These are phyloP conservation scores for Rhynchomys soricoides DNA, from an alignment of 2,113 vertebrate species.

Conservation along the genomic window DNA sequence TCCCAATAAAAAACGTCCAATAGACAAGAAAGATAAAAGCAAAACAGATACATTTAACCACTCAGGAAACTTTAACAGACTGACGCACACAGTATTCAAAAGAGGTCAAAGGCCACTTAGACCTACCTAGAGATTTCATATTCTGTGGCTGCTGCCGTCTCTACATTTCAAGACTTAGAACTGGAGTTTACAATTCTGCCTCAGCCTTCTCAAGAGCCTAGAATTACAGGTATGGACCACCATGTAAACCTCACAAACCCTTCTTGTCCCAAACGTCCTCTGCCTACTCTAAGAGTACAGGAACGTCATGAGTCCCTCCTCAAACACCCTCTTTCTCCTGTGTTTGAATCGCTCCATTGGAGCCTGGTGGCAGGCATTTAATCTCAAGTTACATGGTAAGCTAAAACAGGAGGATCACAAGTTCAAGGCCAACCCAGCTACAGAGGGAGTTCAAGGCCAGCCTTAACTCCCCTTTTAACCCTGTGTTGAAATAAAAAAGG, in stretches of 20 bases:
- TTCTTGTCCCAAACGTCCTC: background rate
- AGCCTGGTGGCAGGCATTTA: background rate
- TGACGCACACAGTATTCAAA: constrained; percentile 1
- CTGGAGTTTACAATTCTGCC: background rate
- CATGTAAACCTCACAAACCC: background rate
- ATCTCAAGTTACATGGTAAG: background rate
- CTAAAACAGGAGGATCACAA: too few relatives aligned
- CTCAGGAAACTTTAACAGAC: constrained; percentile 1
- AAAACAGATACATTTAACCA: constrained; percentile 22
- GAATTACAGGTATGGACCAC: background rate
- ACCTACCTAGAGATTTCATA: background rate
- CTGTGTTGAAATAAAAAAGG: background rate
- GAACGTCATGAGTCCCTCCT: background rate
- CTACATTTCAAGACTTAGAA: background rate
- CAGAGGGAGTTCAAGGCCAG: background rate
- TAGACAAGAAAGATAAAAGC: constrained; percentile 33
- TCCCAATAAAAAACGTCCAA: constrained; percentile 7
- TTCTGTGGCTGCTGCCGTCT: background rate
- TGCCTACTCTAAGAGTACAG: background rate
- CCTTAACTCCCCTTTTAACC: background rate
- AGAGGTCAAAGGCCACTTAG: background rate
- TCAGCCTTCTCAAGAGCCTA: background rate
- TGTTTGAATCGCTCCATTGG: background rate
- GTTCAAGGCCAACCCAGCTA: background rate
- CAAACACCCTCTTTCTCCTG: background rate